These are phyloP conservation scores for Epirrhoe tristata DNA, from an alignment of 2,888 invertebrate genomes.

Conservation along the genomic window DNA sequence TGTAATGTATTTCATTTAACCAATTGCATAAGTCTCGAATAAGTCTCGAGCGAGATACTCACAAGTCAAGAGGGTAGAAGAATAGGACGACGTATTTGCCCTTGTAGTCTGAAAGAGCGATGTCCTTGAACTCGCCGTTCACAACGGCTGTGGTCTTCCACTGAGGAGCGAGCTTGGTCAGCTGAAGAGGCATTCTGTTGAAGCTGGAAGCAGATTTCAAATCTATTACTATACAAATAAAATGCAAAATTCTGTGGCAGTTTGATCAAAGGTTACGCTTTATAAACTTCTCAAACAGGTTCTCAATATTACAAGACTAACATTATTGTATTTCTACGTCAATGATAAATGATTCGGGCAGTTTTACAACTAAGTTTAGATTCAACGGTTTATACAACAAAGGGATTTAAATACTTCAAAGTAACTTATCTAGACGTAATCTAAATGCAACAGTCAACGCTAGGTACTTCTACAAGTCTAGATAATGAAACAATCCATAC, in stretches of 20 bases:
- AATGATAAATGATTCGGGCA: background rate
- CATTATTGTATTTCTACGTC: too few relatives aligned
- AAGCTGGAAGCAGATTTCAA: constrained; percentile 61
- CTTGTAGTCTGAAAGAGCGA: constrained; percentile 90
- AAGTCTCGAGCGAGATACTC: constrained; percentile 62
- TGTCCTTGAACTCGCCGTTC: constrained; percentile 93
- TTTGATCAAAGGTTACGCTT: background rate
- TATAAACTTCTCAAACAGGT: background rate
- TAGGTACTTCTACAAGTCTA: constrained; percentile 8
- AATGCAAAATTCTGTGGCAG: constrained; percentile 4
- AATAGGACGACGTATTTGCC: constrained; percentile 96
- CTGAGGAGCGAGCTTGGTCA: constrained; percentile 91
- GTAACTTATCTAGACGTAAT: constrained; percentile 14
- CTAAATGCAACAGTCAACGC: constrained; percentile 7
- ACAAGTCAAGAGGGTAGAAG: constrained; percentile 97
- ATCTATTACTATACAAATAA: constrained; percentile 1
- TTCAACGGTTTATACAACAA: background rate
- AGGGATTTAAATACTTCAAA: background rate
- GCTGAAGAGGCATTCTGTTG: constrained; percentile 84
- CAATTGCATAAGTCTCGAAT: background rate
- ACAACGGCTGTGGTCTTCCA: constrained; percentile 93
- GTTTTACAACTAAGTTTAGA: background rate
- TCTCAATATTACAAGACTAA: background rate
- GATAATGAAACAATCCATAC: constrained; percentile 7
- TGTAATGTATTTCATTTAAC: background rate